Percentiles rank a stretch among this genome's conserved stretches.
phyloP scores from a whole-genome alignment of 2,888 invertebrate species.

The Idaea dimidiata region DNA sequence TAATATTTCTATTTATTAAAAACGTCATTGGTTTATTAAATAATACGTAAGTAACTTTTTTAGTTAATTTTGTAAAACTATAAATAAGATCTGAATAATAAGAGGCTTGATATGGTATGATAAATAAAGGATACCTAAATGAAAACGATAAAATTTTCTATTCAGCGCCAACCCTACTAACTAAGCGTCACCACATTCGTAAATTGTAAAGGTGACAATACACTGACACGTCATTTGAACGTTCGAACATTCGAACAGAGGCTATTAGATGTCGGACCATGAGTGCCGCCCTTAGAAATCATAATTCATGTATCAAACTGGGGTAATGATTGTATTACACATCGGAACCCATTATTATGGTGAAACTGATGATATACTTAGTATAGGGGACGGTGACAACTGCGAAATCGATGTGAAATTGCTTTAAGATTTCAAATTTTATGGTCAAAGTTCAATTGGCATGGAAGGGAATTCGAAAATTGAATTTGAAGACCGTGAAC shows the following conservation, averaged over 20 bases:
- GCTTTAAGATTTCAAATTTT: slow-evolving; percentile 40
- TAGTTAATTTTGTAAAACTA: no score
- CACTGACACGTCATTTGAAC: slow-evolving; percentile 72
- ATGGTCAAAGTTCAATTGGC: slow-evolving; percentile 8
- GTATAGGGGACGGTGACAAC: slow-evolving; percentile 44
- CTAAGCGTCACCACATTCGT: slow-evolving; percentile 56
- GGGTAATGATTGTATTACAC: slow-evolving; percentile 57
- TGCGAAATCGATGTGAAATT: slow-evolving; percentile 61
- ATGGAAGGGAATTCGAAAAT: neutral
- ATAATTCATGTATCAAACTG: slow-evolving; percentile 69
- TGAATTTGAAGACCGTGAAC: no score
- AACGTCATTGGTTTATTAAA: no score
- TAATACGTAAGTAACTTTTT: no score
- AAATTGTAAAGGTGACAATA: slow-evolving; percentile 73
- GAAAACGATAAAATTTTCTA: neutral
- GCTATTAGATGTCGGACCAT: slow-evolving; percentile 57
- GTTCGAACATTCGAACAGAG: slow-evolving; percentile 53
- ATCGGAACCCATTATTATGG: slow-evolving; percentile 62
- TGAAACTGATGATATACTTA: slow-evolving; percentile 49
- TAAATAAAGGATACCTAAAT: no score
- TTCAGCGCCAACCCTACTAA: slow-evolving; percentile 30
- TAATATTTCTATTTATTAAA: no score
- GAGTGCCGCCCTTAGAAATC: slow-evolving; percentile 56
- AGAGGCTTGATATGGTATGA: no score
- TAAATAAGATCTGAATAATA: no score